Evolutionary conservation across 2,888 invertebrate genomes (phyloP), one percentile per base, ranked within the genome.

Genomic region (Priocnemis perturbator): DNA sequence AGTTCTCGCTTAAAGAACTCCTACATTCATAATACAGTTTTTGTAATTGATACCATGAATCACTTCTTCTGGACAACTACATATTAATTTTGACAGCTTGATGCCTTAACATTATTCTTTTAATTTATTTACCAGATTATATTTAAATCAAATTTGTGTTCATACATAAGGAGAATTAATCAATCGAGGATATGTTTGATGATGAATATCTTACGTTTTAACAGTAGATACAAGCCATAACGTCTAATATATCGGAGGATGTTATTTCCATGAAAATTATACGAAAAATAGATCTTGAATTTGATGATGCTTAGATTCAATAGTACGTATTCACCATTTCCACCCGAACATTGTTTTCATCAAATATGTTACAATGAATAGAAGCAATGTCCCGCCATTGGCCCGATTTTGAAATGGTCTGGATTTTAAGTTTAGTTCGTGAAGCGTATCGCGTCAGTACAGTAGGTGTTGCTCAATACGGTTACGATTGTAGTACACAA

Each of bases 61-160:
- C 20, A 17, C 14, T 7, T 48, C 2, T 50, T 50, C 50, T 5
- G 14, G 17, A 20, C 37, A 37, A 11, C 37, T 37, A 37, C 37
- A 50, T n/a, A n/a, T 50, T 50, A 50, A 5, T 20, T 50, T 17
- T 50, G n/a, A 20, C 11, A 50, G 20, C 20, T 50, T 50, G 17
- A 50, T 50, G 50, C 50, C 50, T 50, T 50, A 50, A 50, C 50
- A 50, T 50, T 20, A 20, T 50, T 50, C 17, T n/a, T 50, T 9
- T 50, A 20, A 50, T 50, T 50, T 50, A 50, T 50, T n/a, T 50
- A 50, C 15, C n/a, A 50, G 17, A 50, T 11, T 50, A 9, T 37
- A 37, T 37, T 37, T 37, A 37, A 37, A 37, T 37, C 11, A 11
- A 37, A 11, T 37, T 37, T 37, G 37, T 37, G 37, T 37, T 37